Evolutionary conservation across 2,113 vertebrate genomes (phyloP), one percentile per base, ranked within the genome.

Genomic region (Daboia siamensis): DNA sequence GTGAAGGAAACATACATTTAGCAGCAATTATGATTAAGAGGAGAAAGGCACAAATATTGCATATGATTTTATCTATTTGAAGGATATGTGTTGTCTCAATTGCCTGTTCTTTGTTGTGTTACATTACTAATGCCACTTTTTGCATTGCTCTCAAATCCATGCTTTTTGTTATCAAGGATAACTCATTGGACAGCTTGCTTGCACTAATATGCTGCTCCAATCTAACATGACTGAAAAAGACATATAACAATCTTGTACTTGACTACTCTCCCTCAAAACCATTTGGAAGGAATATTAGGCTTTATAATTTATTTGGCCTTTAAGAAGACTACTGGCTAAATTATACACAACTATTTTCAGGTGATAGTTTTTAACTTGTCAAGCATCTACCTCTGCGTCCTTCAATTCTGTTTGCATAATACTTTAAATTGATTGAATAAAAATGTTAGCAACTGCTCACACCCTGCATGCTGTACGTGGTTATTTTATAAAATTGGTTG

Each of bases 21-120:
- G 26, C 48, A 90, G 20, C 88, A 90, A 84, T 26, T 92, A 91
- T 59, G 44, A 95, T 87, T 93, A 85, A 21, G 88, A 87, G 33
- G 90, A 92, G 87, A 1, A 1, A 20, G 0, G 33, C 87, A 4
- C 44, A 11, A 55, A 44, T 93, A 46, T 80, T 93, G 44, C 55
- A 64, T 29, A 93, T 92, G 44, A 56, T 86, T 51, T 88, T 89
- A n/a, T 44, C 9, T 5, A 1, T 59, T 87, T 59, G 55, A 93
- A 90, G 56, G 11, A 91, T 0, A 93, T 69, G 3, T 4, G 88
- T 93, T 86, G 17, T 2, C 3, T 54, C 4, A n/a, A 46, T 33
- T 56, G 33, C 29, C 33, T 13, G 20, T 29, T 92, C 23, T 24
- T 84, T 17, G 46, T 59, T 86, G n/a, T 85, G 23, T 24, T 86